These are phyloP conservation scores for Aphaenogaster floridana DNA, from an alignment of 1,140 invertebrate genomes.

Conservation along the genomic window DNA sequence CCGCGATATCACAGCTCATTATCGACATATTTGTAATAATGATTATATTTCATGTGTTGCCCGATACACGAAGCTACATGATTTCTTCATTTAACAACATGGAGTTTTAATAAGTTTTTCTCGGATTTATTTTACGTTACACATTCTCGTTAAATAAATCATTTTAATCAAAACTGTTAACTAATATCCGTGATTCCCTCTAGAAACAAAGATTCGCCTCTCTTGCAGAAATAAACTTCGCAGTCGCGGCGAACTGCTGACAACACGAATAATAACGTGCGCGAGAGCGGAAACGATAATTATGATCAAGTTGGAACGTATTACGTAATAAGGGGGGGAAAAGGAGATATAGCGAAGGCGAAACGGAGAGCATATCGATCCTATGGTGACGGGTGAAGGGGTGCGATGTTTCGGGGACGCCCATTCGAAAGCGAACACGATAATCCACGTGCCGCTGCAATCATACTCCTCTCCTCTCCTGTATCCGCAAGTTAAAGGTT, in stretches of 20 bases:
- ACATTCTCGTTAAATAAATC: background rate
- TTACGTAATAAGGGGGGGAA: background rate
- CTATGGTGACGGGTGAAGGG: background rate
- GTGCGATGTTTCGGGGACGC: constrained; percentile 32
- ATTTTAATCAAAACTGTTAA: background rate
- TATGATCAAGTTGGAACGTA: background rate
- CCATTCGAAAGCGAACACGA: constrained; percentile 43
- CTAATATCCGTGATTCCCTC: background rate
- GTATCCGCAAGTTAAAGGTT: constrained; percentile 71
- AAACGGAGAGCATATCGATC: constrained; percentile 67
- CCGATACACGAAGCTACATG: background rate
- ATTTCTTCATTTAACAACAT: background rate
- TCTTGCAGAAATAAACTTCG: constrained; percentile 10
- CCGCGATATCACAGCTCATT: too few relatives aligned
- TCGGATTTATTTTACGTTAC: background rate
- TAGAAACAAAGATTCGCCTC: background rate
- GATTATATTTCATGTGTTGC: background rate
- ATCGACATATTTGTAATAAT: background rate
- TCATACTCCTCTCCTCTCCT: background rate
- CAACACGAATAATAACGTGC: constrained; percentile 13
- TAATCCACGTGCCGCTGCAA: constrained; percentile 37
- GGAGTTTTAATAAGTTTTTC: background rate
- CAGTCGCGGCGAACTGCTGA: background rate
- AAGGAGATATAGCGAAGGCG: constrained; percentile 3
- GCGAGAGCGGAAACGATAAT: constrained; percentile 37